Percentiles rank a stretch among this genome's conserved stretches.
Conservation (phyloP, 2,888 invertebrate species). For the Noctuana brunneofusca region DNA sequence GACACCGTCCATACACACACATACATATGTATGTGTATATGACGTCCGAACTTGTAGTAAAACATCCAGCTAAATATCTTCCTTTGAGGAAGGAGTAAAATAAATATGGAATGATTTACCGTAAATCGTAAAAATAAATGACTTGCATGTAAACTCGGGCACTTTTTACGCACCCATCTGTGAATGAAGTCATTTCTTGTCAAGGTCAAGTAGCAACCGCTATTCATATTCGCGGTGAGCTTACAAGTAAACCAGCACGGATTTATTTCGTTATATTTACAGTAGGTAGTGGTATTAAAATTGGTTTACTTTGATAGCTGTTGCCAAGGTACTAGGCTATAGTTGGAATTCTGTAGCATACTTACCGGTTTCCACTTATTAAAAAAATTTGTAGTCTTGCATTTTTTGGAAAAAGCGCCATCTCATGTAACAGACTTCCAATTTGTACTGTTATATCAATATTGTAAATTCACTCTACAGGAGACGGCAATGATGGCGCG, state of each 20-base stretch:
- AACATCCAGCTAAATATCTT: neutral
- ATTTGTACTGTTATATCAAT: too few species aligned
- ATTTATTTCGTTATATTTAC: neutral
- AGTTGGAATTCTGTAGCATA: too few species aligned
- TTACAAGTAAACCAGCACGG: neutral
- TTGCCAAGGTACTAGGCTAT: neutral
- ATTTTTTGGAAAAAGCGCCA: too few species aligned
- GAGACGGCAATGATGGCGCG: too few species aligned
- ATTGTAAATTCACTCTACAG: too few species aligned
- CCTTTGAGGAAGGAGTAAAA: neutral
- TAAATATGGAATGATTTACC: constrained; percentile 4
- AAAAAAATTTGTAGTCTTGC: too few species aligned
- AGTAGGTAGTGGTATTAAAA: neutral
- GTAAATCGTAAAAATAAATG: constrained; percentile 1
- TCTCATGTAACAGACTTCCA: too few species aligned
- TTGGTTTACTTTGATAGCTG: neutral
- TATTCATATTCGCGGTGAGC: neutral
- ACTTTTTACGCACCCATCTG: constrained; percentile 6
- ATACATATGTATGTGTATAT: too few species aligned
- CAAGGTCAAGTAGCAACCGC: neutral
- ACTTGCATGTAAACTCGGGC: constrained; percentile 2
- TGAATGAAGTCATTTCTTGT: neutral
- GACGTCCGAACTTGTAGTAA: too few species aligned
- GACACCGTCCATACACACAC: too few species aligned
- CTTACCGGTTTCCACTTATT: too few species aligned